Evolutionary conservation across 2,797 vertebrate species (phyloP), one percentile per base, ranked within the genome.

Genomic region (Scleropages formosus): DNA sequence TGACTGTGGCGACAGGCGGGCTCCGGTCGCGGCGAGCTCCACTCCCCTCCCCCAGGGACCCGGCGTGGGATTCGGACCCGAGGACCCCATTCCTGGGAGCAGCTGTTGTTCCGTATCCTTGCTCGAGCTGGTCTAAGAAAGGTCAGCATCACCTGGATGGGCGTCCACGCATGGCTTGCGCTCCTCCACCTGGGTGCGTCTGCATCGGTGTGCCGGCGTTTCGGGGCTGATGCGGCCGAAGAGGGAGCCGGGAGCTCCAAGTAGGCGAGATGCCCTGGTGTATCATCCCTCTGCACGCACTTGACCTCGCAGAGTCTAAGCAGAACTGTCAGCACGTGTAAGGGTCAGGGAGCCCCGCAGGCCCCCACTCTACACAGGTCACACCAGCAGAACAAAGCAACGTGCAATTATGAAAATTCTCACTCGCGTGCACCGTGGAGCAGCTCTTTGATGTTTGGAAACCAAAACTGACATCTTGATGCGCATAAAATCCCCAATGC

Each of bases 401-500:
- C 8, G 60, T 24, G 39, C n/a, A 73, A 44, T 63, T 27, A 63
- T 26, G 8, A 62, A 16, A 16, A 24, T 26, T 47, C 44, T 49
- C 39, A 73, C 44, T 60, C 27, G 31, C 39, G 46, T 46, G 26
- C 27, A 15, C 15, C n/a, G 26, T 9, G 39, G 8, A 44, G 9
- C 20, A 73, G 18, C 22, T 73, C 31, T 73, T 60, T 73, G 71
- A 73, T 73, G 56, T 73, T 73, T 73, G 56, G 39, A 15, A 56
- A 56, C 47, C 53, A 70, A 56, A 51, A 70, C 22, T 56, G 68
- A 70, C 68, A 24, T 70, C 68, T 70, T 70, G 68, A 70, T 70
- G 39, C 9, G n/a, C 44, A 63, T 62, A 62, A 47, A 73, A 62
- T 62, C 46, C 59, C 59, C 66, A 51, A 76, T 70, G 31, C 58